These are phyloP conservation scores for Vespertilio murinus DNA, from an alignment of 2,797 vertebrate species.

Conservation along the genomic window DNA sequence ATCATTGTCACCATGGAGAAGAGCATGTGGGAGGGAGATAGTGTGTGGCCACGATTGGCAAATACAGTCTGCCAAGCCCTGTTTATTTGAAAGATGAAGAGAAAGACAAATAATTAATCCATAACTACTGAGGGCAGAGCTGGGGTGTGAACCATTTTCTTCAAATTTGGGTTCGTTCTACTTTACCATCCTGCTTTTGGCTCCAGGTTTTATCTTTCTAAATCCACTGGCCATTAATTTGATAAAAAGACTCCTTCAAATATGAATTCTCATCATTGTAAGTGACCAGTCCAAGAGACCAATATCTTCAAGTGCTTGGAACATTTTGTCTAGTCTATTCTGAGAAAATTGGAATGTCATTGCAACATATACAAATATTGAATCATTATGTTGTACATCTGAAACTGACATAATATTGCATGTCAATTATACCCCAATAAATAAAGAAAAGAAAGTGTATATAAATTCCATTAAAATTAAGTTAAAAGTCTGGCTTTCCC, in stretches of 20 bases:
- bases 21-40: neutral
- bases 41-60: neutral
- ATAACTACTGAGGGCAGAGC: neutral
- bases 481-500: neutral
- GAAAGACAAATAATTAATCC: neutral
- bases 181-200: neutral
- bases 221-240: slow-evolving; percentile 11
- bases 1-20: neutral
- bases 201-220: neutral
- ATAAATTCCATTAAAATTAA: slow-evolving; percentile 14
- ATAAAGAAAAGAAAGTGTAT: neutral
- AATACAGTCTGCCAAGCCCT: neutral
- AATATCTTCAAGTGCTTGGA: neutral
- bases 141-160: neutral
- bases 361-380: neutral
- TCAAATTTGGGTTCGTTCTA: neutral
- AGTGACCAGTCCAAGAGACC: neutral
- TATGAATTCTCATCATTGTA: neutral
- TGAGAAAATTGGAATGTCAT: neutral
- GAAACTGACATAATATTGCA: neutral
- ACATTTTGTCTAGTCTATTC: neutral
- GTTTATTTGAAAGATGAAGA: neutral
- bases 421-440: neutral
- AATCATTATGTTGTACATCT: neutral
- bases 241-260: neutral